Percentiles rank a stretch among this genome's conserved stretches.
Evolutionary conservation across 2,888 invertebrate species (phyloP).

Genomic region (Pegoplata infirma): DNA sequence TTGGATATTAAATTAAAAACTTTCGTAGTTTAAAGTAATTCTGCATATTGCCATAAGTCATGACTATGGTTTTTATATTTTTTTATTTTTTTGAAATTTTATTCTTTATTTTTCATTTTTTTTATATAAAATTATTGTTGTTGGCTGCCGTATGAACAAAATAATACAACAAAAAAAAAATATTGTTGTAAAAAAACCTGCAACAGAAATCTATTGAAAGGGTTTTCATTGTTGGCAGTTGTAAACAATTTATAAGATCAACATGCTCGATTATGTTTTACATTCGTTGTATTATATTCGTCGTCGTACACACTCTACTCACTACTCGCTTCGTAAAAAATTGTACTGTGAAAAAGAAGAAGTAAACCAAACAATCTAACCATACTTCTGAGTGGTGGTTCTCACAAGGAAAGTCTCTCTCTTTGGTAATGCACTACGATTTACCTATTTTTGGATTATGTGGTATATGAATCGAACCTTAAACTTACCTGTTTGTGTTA

Average conservation of each 20-base stretch:
- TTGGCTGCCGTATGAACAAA: constrained; percentile 56
- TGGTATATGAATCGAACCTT: too few species aligned
- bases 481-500: too few species aligned
- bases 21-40: constrained; percentile 62
- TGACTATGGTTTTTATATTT: constrained; percentile 44
- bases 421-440: too few species aligned
- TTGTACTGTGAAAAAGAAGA: constrained; percentile 12
- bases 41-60: constrained; percentile 64
- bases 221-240: constrained; percentile 63
- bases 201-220: constrained; percentile 62
- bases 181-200: constrained; percentile 44
- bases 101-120: constrained; percentile 32
- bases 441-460: too few species aligned
- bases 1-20: constrained; percentile 63
- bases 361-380: constrained; percentile 11
- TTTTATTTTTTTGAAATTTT: constrained; percentile 1
- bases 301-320: constrained; percentile 33
- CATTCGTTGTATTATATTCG: constrained; percentile 58
- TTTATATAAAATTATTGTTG: constrained; percentile 56
- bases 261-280: constrained; percentile 62
- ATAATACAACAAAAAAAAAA: constrained; percentile 28
- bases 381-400: too few species aligned
- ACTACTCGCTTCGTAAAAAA: constrained; percentile 25
- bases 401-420: too few species aligned
- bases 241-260: constrained; percentile 61